These are phyloP conservation scores for Drosophila planitibia DNA, from an alignment of 2,888 invertebrate genomes.

Conservation along the genomic window DNA sequence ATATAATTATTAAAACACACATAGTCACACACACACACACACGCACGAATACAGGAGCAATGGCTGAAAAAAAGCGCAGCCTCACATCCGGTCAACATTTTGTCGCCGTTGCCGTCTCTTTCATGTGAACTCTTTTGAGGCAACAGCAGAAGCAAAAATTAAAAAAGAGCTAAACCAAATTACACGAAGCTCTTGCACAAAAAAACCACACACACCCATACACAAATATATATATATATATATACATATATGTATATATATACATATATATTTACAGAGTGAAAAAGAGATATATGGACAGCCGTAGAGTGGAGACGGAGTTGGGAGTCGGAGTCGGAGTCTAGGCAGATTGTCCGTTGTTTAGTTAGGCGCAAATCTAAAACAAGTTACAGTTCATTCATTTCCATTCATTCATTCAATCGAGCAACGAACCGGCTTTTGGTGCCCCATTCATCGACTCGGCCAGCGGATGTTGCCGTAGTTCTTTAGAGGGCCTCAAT, in stretches of 20 bases:
- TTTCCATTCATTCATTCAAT: conserved; percentile 61
- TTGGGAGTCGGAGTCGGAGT: conserved; percentile 28
- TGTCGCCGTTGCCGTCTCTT: conserved; percentile 78
- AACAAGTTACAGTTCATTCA: conserved; percentile 81
- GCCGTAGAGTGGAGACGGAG: conserved; percentile 4
- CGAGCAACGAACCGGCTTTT: conserved; percentile 55
- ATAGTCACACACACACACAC: conserved; percentile 15
- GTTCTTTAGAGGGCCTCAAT: conserved; percentile 63
- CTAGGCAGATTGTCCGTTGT: conserved; percentile 72
- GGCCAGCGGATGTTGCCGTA: conserved; percentile 74
- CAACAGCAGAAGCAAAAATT: conserved; percentile 51
- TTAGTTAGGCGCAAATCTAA: conserved; percentile 74
- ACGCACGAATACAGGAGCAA: conserved; percentile 42
- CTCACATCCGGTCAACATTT: conserved; percentile 83
- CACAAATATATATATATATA: neutral
- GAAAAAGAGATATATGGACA: conserved; percentile 4
- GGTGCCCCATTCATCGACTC: conserved; percentile 66
- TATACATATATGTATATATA: neutral
- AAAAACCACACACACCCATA: conserved; percentile 27
- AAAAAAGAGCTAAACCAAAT: conserved; percentile 74
- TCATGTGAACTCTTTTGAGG: conserved; percentile 77
- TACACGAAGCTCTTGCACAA: conserved; percentile 65
- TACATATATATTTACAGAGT: neutral
- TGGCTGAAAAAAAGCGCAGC: conserved; percentile 73
- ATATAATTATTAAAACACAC: conserved; percentile 72